Conservation (phyloP, 2,113 vertebrate genomes). For the Ondatra zibethicus region DNA sequence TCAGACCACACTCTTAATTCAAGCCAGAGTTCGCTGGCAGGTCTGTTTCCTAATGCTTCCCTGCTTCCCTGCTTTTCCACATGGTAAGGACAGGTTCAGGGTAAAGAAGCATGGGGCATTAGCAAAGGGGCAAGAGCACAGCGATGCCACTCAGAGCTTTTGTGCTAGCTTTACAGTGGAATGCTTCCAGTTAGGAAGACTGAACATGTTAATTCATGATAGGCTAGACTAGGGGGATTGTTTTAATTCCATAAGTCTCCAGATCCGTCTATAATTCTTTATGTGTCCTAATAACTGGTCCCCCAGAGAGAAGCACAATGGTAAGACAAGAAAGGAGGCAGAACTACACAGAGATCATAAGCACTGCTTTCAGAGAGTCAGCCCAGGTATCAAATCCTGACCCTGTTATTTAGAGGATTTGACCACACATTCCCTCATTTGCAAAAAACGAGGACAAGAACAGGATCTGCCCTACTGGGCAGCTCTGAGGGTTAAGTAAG, state of each 20-base stretch:
- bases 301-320: background rate
- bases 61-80: background rate
- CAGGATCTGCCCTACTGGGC: background rate
- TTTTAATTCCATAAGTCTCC: slow-evolving; percentile 45
- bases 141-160: background rate
- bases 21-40: slow-evolving; percentile 3
- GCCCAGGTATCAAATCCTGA: slow-evolving; percentile 18
- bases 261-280: slow-evolving; percentile 4
- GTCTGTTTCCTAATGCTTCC: background rate
- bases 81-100: background rate
- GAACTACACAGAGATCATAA: background rate
- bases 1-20: background rate
- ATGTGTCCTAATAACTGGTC: slow-evolving; percentile 4
- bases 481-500: slow-evolving; percentile 56
- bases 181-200: background rate
- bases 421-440: slow-evolving; percentile 43
- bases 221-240: slow-evolving; percentile 1
- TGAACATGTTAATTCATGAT: background rate
- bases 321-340: background rate
- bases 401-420: background rate
- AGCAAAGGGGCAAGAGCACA: background rate
- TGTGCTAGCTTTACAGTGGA: background rate
- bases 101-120: background rate
- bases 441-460: slow-evolving; percentile 42
- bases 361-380: background rate